Evolutionary conservation across 1,140 invertebrate genomes (phyloP), one percentile per base, ranked within the genome.

Genomic region (Drosophila cardini): DNA sequence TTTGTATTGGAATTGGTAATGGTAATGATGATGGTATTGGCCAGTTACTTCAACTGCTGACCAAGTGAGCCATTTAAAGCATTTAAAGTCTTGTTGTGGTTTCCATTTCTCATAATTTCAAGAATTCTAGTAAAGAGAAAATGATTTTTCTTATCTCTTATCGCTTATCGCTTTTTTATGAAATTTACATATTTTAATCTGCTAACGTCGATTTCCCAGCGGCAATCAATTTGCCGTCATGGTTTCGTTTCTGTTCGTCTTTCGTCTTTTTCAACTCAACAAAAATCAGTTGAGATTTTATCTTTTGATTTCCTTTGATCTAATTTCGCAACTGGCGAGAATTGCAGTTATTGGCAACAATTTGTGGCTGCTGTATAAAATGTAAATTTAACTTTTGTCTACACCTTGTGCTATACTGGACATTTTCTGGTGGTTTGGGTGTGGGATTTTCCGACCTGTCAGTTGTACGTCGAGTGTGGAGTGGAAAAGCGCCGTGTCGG

Each of bases 161-260:
- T 42, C 50, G 21, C 45, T 60, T 50, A 26, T 10, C 38, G 26
- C n/a, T n/a, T 53, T 69, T 56, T 34, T 62, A 57, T 58, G 43
- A 70, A 52, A 75, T 75, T 75, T 75, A 62, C 72, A 74, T 74
- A 74, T 74, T 62, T 62, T 73, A 61, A 73, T 61, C 64, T 43
- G 43, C 18, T 1, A 70, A 36, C 52, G 52, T 56, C 67, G 57
- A 70, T 74, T 74, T 74, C 72, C 72, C 72, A 57, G 16, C 42
- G 72, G 65, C 65, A 62, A 62, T 75, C 53, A 71, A 64, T 63
- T 69, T 69, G 11, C 26, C 46, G 34, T 36, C 38, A 43, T 42
- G 34, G 67, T 42, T 30, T 53, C 40, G 40, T 32, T 71, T 55
- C 34, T 38, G 43, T 70, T 55, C 43, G 10, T 13, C 15, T 36